Percentiles rank a stretch among this genome's conserved stretches.
Conservation (phyloP, 2,888 invertebrate genomes). For the Cosmia pyralina region DNA sequence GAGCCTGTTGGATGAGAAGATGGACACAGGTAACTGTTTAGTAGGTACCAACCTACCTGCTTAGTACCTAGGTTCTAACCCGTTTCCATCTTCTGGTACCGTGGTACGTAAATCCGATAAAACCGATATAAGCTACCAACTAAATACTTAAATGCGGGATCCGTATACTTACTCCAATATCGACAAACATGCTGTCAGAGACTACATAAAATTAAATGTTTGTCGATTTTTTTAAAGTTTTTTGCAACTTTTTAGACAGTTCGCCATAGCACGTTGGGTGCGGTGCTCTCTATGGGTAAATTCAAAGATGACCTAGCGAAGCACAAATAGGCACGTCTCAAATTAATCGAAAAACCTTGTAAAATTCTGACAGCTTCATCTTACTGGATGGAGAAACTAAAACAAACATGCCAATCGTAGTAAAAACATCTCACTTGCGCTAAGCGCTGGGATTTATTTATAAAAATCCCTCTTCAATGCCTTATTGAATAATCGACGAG, state of each 20-base stretch:
- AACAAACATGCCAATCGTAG: slow-evolving; percentile 77
- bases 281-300: background rate
- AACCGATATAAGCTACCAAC: too few species aligned
- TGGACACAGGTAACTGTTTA: too few species aligned
- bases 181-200: background rate
- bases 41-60: background rate
- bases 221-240: background rate
- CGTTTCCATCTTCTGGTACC: background rate
- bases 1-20: background rate
- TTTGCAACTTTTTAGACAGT: background rate
- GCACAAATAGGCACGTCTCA: background rate
- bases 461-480: slow-evolving; percentile 78
- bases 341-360: background rate
- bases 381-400: slow-evolving; percentile 52
- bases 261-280: background rate
- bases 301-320: background rate
- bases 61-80: background rate
- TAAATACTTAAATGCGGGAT: too few species aligned
- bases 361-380: slow-evolving; percentile 31
- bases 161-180: background rate
- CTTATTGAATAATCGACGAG: slow-evolving; percentile 85
- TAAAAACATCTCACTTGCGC: slow-evolving; percentile 65
- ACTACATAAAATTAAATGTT: too few species aligned
- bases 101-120: background rate
- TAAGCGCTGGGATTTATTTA: slow-evolving; percentile 69